These are phyloP conservation scores for Fopius arisanus DNA, from an alignment of 1,140 invertebrate genomes.

Conservation along the genomic window DNA sequence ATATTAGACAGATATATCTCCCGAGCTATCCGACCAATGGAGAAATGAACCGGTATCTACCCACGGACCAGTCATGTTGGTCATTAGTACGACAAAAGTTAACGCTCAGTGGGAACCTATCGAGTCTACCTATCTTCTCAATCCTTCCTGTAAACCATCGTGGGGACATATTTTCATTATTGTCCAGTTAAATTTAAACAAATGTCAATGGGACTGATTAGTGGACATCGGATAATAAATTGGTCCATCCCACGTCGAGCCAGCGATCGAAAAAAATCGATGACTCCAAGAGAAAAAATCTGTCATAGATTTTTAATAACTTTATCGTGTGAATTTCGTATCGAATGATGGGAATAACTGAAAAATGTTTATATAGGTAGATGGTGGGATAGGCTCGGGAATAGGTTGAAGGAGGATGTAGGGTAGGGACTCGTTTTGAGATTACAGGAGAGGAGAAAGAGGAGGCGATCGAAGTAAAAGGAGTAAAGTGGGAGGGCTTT, in stretches of 20 bases:
- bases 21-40: background rate
- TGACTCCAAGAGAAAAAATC: too few relatives aligned
- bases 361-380: too few relatives aligned
- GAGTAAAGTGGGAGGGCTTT: slow-evolving; percentile 6
- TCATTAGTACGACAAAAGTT: slow-evolving; percentile 50
- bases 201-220: background rate
- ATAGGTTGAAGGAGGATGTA: background rate
- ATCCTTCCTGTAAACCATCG: background rate
- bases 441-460: background rate
- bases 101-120: slow-evolving; percentile 46
- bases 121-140: slow-evolving; percentile 26
- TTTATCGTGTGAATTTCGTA: too few relatives aligned
- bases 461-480: slow-evolving; percentile 21
- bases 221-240: too few relatives aligned
- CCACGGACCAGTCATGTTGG: slow-evolving; percentile 53
- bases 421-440: background rate
- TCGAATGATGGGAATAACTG: too few relatives aligned
- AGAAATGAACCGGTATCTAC: slow-evolving; percentile 51
- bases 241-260: too few relatives aligned
- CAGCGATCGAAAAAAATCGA: too few relatives aligned
- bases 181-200: background rate
- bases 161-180: background rate
- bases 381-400: too few relatives aligned
- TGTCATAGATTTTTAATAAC: too few relatives aligned
- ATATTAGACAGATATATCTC: background rate